phyloP scores from a whole-genome alignment of 2,797 vertebrate genomes.

The Halcyon badia region DNA sequence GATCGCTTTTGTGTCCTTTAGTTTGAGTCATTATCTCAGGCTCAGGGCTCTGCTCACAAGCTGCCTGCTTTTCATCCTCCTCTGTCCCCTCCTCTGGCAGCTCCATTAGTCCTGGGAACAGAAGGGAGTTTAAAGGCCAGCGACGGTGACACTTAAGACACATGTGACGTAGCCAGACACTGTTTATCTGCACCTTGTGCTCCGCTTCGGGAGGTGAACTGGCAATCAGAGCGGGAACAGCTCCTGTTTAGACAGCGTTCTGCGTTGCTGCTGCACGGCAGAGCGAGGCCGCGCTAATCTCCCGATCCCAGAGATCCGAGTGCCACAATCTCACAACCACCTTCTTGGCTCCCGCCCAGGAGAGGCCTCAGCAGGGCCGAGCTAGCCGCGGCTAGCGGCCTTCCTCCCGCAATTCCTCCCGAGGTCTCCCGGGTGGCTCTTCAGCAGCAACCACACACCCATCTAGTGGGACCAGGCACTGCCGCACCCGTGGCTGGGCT shows the following conservation, averaged over 20 bases:
- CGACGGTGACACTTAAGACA: not conserved
- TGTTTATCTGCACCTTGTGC: not conserved
- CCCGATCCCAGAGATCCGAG: not conserved
- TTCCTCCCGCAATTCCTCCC: not conserved
- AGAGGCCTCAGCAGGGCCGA: not conserved
- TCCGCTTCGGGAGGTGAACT: not conserved
- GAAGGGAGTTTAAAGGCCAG: not conserved
- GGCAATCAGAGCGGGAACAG: accelerated
- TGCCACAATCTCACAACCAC: not conserved
- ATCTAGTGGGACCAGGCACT: not conserved
- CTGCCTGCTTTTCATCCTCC: not conserved
- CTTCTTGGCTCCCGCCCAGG: not conserved
- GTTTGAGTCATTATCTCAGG: not conserved
- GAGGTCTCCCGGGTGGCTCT: not conserved
- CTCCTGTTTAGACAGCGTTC: not conserved
- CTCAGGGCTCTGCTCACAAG: accelerated
- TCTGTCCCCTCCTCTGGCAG: not conserved
- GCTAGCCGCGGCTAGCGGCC: not conserved
- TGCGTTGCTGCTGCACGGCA: accelerated
- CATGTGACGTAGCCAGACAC: not conserved
- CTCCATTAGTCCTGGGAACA: not conserved
- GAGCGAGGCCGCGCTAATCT: not conserved
- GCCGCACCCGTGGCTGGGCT: accelerated
- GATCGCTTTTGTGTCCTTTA: not conserved
- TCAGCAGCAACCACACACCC: not conserved